These are phyloP conservation scores for Galaxea fascicularis DNA, from an alignment of 92 coral and sea anemone species.

Conservation along the genomic window DNA sequence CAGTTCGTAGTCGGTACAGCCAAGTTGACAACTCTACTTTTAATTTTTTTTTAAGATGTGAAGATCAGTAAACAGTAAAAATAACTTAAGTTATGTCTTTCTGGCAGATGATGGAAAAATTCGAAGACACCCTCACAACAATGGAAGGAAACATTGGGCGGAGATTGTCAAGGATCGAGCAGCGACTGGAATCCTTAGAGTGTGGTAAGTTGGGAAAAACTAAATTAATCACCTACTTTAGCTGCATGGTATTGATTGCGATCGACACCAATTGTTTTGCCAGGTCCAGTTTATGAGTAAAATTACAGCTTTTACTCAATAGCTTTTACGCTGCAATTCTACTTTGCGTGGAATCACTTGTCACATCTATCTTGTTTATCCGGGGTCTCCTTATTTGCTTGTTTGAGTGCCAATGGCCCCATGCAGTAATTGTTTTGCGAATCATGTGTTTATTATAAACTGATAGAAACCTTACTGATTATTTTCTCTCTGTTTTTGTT, in stretches of 20 bases:
- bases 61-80: not conserved
- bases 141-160: constrained; percentile 14
- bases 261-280: not conserved
- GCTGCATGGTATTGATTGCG: not conserved
- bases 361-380: too few species aligned
- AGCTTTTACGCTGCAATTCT: too few species aligned
- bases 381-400: too few species aligned
- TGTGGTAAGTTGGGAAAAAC: constrained; percentile 13
- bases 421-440: not conserved
- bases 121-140: not conserved
- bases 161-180: constrained; percentile 16
- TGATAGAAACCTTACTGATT: not conserved
- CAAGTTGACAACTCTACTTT: not conserved
- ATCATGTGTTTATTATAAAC: too few species aligned
- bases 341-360: too few species aligned
- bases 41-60: not conserved
- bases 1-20: not conserved
- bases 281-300: not conserved
- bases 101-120: constrained; percentile 15
- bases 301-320: not conserved
- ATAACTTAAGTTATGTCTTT: not conserved
- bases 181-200: constrained; percentile 20
- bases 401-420: not conserved
- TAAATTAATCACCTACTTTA: not conserved
- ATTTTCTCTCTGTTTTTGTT: not conserved